Percentiles rank a stretch among this genome's conserved stretches.
Conservation (phyloP, 30 jellyfish, hydroid and myxozoan genomes). For the Aurelia aurita complex sp. Pacific region DNA sequence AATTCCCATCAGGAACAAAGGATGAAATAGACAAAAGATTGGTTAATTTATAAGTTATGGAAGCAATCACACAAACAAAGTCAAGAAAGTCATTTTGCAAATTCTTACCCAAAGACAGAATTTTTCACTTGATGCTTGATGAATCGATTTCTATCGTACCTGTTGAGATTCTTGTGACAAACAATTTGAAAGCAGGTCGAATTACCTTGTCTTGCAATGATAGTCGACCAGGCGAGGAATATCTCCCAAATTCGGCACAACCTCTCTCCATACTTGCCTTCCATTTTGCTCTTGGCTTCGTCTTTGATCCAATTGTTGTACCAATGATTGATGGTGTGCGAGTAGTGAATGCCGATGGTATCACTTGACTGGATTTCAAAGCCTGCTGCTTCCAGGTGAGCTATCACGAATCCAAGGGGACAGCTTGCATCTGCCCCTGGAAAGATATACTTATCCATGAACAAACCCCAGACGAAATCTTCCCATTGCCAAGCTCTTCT, state of each 20-base stretch:
- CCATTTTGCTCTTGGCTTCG: conserved; percentile 64
- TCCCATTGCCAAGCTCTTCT: conserved; percentile 98
- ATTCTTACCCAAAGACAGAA: conserved; percentile 46
- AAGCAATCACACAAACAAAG: not conserved
- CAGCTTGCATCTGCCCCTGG: conserved; percentile 99
- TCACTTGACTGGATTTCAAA: conserved; percentile 87
- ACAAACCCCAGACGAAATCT: conserved; percentile 93
- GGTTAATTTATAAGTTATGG: too few species aligned
- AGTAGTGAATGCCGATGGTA: conserved; percentile 89
- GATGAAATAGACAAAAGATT: too few species aligned
- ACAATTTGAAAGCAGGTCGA: conserved; percentile 90
- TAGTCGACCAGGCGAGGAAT: conserved; percentile 92
- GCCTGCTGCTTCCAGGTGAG: conserved; percentile 92
- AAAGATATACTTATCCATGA: conserved; percentile 94
- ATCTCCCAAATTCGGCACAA: conserved; percentile 94
- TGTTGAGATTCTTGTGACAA: conserved; percentile 85
- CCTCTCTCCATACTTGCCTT: conserved; percentile 75
- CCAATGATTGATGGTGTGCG: conserved; percentile 90
- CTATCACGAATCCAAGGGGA: conserved; percentile 84
- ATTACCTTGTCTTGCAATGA: conserved; percentile 96
- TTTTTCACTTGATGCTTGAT: conserved; percentile 31
- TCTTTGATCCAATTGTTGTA: conserved; percentile 79
- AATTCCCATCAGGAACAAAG: too few species aligned
- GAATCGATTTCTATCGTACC: conserved; percentile 67
- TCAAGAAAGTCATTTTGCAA: not conserved